Conservation (phyloP, 2,797 vertebrate genomes). For the Pogonophryne albipinna region DNA sequence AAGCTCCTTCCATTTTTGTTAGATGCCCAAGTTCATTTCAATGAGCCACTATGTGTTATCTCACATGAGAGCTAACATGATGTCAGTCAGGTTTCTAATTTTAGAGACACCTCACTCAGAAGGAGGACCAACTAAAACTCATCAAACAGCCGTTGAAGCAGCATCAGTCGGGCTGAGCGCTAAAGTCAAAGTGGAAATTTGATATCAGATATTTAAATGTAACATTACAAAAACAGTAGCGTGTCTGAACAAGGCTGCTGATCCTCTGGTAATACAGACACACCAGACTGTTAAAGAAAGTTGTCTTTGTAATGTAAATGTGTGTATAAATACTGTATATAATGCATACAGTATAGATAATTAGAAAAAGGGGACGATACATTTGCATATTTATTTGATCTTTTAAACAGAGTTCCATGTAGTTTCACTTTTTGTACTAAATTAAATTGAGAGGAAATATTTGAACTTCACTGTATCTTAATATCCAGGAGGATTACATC, state of each 20-base stretch:
- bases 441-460: constrained; percentile 24
- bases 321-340: constrained; percentile 22
- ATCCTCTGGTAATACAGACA: constrained; percentile 41
- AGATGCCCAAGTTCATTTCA: constrained; percentile 5
- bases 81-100: constrained; percentile 58
- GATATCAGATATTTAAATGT: constrained; percentile 35
- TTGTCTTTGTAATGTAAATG: constrained; percentile 32
- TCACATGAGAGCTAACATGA: constrained; percentile 21
- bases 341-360: neutral
- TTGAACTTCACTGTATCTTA: constrained; percentile 32
- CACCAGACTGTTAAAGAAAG: constrained; percentile 4
- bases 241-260: constrained; percentile 14
- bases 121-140: constrained; percentile 37
- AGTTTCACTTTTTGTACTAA: neutral
- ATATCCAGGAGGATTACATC: constrained; percentile 58
- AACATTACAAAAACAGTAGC: constrained; percentile 29
- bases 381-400: constrained; percentile 40
- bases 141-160: constrained; percentile 31
- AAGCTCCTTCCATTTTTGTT: neutral
- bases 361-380: neutral
- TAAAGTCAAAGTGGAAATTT: constrained; percentile 31
- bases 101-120: constrained; percentile 39
- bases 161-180: constrained; percentile 18
- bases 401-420: constrained; percentile 17
- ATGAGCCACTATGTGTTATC: constrained; percentile 11